Conservation (phyloP, 2,113 vertebrate species). For the Perca schrenkii region DNA sequence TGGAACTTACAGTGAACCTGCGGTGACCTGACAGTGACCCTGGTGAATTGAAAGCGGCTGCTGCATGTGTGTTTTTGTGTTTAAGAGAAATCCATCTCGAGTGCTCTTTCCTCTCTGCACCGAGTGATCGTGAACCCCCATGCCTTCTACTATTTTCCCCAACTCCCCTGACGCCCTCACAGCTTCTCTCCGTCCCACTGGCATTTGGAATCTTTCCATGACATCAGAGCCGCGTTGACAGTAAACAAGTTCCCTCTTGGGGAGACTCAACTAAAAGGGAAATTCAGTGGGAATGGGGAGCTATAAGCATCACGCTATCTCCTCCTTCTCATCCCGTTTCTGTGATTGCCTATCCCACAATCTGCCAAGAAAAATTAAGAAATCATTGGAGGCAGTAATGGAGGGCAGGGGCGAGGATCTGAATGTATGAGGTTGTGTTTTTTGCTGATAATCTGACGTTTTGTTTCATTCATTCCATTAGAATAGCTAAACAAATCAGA, state of each 20-base stretch:
- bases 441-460: background rate
- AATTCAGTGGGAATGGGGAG: slow-evolving; percentile 64
- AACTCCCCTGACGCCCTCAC: slow-evolving; percentile 37
- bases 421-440: slow-evolving; percentile 12
- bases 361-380: slow-evolving; percentile 7
- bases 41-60: slow-evolving; percentile 27
- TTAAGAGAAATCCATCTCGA: slow-evolving; percentile 28
- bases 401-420: background rate
- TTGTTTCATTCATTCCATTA: background rate
- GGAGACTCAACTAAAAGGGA: slow-evolving; percentile 65
- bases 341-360: slow-evolving; percentile 7
- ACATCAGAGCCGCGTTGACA: slow-evolving; percentile 79
- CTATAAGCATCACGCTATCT: background rate
- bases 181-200: slow-evolving; percentile 44
- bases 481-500: background rate
- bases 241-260: slow-evolving; percentile 80
- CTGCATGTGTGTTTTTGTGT: slow-evolving; percentile 48
- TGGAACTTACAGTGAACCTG: slow-evolving; percentile 30
- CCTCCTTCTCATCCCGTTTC: slow-evolving; percentile 12
- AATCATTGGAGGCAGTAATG: background rate
- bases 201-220: slow-evolving; percentile 80
- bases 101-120: background rate
- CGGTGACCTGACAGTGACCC: slow-evolving; percentile 43
- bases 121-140: slow-evolving; percentile 15
- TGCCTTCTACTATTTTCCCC: slow-evolving; percentile 44